Evolutionary conservation across 2,888 invertebrate species (phyloP).

Genomic region (Limenitis camilla): DNA sequence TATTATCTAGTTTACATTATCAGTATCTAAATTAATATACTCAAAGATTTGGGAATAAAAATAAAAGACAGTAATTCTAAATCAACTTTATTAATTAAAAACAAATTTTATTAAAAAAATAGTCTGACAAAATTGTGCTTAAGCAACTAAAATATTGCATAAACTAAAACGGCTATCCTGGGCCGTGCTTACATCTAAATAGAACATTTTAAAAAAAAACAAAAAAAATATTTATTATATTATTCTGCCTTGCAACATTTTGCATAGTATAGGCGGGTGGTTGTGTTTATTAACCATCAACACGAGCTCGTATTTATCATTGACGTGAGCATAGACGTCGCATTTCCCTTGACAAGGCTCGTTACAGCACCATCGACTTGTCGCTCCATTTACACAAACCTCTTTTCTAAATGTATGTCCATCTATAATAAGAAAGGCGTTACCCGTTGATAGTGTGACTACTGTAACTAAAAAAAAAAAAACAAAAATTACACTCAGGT

Average conservation of each 20-base stretch:
- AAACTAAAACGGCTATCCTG: slow-evolving; percentile 14
- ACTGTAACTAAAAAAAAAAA: slow-evolving; percentile 48
- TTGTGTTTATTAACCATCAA: slow-evolving; percentile 46
- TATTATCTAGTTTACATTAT: not conserved
- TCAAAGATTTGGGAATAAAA: too few relatives aligned
- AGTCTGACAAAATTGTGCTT: too few relatives aligned
- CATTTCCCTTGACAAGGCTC: slow-evolving; percentile 46
- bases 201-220: slow-evolving; percentile 6
- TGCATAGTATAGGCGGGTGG: slow-evolving; percentile 51
- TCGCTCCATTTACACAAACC: slow-evolving; percentile 36
- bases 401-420: slow-evolving; percentile 55
- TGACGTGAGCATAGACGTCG: slow-evolving; percentile 48
- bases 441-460: slow-evolving; percentile 49
- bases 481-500: too few relatives aligned
- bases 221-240: slow-evolving; percentile 29
- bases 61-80: too few relatives aligned
- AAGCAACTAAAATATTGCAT: slow-evolving; percentile 7
- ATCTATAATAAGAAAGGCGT: slow-evolving; percentile 50
- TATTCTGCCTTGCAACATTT: slow-evolving; percentile 48
- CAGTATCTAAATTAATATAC: too few relatives aligned
- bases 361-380: slow-evolving; percentile 49
- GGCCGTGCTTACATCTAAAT: slow-evolving; percentile 2
- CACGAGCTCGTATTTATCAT: slow-evolving; percentile 49
- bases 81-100: too few relatives aligned
- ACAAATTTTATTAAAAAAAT: too few relatives aligned